Evolutionary conservation across 92 coral and sea anemone genomes (phyloP).

Genomic region (Phymanthus crucifer): DNA sequence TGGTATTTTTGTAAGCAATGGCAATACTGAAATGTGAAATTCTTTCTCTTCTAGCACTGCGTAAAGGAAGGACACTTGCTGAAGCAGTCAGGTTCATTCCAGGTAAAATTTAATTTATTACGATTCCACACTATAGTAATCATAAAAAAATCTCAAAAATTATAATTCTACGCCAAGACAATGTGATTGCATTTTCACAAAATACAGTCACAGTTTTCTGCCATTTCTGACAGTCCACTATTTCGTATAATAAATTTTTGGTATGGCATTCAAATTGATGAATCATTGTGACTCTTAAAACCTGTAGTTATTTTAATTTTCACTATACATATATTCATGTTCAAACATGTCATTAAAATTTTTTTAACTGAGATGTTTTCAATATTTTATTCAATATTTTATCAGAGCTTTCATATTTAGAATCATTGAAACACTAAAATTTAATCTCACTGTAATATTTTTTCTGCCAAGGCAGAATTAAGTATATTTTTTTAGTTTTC

Average conservation of each 20-base stretch:
- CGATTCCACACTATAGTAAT: neutral
- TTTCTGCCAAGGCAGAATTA: neutral
- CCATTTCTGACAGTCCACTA: neutral
- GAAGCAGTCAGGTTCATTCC: constrained; percentile 95
- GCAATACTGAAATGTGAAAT: constrained; percentile 2
- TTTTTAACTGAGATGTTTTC: too few species aligned
- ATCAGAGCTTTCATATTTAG: too few species aligned
- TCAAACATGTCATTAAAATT: too few species aligned
- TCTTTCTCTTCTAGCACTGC: constrained; percentile 61
- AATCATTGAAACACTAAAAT: too few species aligned
- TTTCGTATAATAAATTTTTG: neutral
- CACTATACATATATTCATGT: neutral
- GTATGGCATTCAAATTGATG: neutral
- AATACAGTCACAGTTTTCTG: neutral
- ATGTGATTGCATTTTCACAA: neutral
- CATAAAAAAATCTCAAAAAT: neutral
- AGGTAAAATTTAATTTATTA: constrained; percentile 45
- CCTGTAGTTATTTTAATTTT: neutral
- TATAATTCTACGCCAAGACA: neutral
- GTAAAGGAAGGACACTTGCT: constrained; percentile 92
- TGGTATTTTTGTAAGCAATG: neutral
- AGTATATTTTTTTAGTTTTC: neutral
- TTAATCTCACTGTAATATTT: neutral
- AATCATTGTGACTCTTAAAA: neutral
- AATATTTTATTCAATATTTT: too few species aligned